Evolutionary conservation across 2,888 invertebrate species (phyloP), one percentile per base, ranked within the genome.

Genomic region (Coelogynopora nodosa): DNA sequence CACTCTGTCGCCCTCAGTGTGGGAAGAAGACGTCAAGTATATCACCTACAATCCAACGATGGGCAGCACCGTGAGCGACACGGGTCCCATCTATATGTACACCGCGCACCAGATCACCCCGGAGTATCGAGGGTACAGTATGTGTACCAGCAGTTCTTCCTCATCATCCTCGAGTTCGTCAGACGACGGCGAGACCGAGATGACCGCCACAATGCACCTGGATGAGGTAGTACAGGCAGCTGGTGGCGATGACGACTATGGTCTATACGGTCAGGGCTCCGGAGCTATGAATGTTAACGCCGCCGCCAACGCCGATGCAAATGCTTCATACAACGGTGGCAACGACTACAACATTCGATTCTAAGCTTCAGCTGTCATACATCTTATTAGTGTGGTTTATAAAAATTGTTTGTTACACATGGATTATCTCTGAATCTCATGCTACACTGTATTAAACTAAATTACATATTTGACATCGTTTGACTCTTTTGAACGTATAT

Each of bases 1-100:
- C 27, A 74, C 74, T 26, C 5, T 74, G 23, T 74, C 74, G 2
- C 74, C 74, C 2, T 5, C 74, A 2, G 74, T 74, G 5, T 86
- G 86, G 86, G 67, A 86, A 30, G 86, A 82, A 18, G 86, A 86
- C 31, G 31, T 86, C n/a, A 86, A 86, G 29, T 86, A 85, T 23
- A 86, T 86, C 27, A 49, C 83, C 31, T 86, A 84, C 49, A 82
- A 86, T 67, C 86, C 86, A 26, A 86, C 29, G 23, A 26, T 29
- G 27, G 86, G 86, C 2, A 86, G 82, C 31, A 13, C 29, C 1
- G 27, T 86, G 26, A 82, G 82, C 23, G 83, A 86, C 81, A 31
- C 84, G 1, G 86, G 86, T 28, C 83, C 86, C 13, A 84, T 86
- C 31, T 86, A 86, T 49, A 86, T 86, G 86, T 86, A 86, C 67